These are phyloP conservation scores for Riparia riparia DNA, from an alignment of 2,113 vertebrate species.

Conservation along the genomic window DNA sequence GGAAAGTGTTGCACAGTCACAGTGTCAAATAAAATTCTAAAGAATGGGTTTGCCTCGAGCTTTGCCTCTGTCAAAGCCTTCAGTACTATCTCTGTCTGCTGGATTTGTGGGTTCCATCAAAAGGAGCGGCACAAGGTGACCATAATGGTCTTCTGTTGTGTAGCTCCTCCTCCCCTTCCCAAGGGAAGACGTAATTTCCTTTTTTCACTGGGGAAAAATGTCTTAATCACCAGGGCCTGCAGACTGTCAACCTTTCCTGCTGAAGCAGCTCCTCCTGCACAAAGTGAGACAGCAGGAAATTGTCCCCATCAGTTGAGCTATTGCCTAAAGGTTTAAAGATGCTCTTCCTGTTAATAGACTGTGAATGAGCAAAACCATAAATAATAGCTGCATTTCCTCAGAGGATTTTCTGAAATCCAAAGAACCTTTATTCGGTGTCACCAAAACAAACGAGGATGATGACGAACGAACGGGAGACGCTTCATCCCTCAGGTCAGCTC, in stretches of 20 bases:
- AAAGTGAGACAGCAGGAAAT: background rate
- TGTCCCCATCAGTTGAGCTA: background rate
- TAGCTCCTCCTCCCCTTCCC: background rate
- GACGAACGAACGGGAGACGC: background rate
- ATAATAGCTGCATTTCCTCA: background rate
- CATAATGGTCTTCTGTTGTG: background rate
- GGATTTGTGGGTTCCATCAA: background rate
- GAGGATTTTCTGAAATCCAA: background rate
- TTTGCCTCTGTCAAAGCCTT: background rate
- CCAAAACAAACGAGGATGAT: background rate
- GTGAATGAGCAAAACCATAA: background rate
- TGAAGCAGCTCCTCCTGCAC: background rate
- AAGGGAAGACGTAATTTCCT: background rate
- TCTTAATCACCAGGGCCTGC: constrained; percentile 9
- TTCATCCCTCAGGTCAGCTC: background rate
- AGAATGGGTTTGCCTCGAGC: background rate
- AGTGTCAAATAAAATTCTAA: background rate
- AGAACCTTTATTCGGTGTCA: background rate
- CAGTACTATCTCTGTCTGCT: background rate
- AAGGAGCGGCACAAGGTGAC: background rate
- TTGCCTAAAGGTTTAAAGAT: background rate
- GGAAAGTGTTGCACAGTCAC: background rate
- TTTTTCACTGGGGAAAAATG: constrained; percentile 17
- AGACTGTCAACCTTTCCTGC: background rate
- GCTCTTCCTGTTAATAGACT: background rate